Conservation (phyloP, 2,888 invertebrate species). For the Antheraea assamensis region DNA sequence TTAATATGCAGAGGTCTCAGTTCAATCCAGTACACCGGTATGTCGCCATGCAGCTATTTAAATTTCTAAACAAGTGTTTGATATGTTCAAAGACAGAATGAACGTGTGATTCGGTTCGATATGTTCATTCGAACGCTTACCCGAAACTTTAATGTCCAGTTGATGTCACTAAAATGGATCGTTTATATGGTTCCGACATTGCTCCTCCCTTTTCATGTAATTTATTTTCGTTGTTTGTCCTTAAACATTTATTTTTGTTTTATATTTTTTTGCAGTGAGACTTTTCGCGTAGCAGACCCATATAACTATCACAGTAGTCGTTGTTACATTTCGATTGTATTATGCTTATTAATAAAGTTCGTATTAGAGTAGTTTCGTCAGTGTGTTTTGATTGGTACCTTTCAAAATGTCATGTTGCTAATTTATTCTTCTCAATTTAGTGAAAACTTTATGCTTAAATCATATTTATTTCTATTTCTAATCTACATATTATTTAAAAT, state of each 20-base stretch:
- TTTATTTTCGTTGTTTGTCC: neutral
- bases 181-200: neutral
- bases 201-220: neutral
- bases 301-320: too few relatives aligned
- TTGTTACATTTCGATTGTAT: too few relatives aligned
- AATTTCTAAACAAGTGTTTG: constrained; percentile 6
- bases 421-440: too few relatives aligned
- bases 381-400: too few relatives aligned
- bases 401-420: too few relatives aligned
- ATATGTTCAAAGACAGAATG: neutral
- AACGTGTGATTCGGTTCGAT: neutral
- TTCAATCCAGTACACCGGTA: neutral
- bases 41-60: constrained; percentile 1
- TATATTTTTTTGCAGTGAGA: neutral
- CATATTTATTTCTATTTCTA: too few relatives aligned
- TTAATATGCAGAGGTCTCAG: neutral
- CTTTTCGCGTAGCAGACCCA: too few relatives aligned
- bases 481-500: too few relatives aligned
- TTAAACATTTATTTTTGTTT: neutral
- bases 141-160: neutral
- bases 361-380: too few relatives aligned
- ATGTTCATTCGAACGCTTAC: neutral
- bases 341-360: too few relatives aligned
- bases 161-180: neutral
- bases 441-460: too few relatives aligned